Conservation (phyloP, 2,797 vertebrate genomes). For the Oreochromis mossambicus region DNA sequence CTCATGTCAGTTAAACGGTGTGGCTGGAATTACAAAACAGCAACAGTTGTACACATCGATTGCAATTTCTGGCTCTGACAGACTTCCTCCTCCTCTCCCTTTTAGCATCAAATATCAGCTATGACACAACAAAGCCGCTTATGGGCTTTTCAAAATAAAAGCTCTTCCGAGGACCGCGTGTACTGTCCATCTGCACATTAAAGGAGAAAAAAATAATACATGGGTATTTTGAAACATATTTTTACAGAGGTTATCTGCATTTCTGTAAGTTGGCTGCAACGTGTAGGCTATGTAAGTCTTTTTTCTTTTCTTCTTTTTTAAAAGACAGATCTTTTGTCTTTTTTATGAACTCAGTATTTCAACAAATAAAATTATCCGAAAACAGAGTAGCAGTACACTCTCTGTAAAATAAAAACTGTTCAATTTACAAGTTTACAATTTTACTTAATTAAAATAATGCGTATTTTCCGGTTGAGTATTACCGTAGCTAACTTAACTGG, state of each 20-base stretch:
- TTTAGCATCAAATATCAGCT: background rate
- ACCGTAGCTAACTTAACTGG: background rate
- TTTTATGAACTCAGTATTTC: background rate
- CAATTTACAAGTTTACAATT: background rate
- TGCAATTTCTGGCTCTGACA: accelerated
- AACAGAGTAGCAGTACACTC: background rate
- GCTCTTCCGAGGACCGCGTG: background rate
- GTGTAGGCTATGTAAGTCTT: background rate
- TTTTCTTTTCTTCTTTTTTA: background rate
- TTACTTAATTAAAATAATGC: background rate
- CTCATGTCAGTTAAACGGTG: background rate
- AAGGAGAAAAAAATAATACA: background rate
- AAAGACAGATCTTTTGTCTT: background rate
- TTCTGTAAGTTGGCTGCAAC: background rate
- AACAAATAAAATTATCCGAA: background rate
- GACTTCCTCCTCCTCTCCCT: conserved; percentile 22
- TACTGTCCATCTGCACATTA: background rate
- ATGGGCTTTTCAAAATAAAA: conserved; percentile 35
- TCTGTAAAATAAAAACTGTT: background rate
- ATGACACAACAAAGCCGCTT: accelerated
- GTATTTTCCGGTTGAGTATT: background rate
- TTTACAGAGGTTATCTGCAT: background rate
- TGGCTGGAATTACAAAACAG: background rate
- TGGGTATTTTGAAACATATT: background rate
- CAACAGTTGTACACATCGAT: background rate